Evolutionary conservation across 1,140 invertebrate species (phyloP), one percentile per base, ranked within the genome.

Genomic region (Tetragonula clypearis): DNA sequence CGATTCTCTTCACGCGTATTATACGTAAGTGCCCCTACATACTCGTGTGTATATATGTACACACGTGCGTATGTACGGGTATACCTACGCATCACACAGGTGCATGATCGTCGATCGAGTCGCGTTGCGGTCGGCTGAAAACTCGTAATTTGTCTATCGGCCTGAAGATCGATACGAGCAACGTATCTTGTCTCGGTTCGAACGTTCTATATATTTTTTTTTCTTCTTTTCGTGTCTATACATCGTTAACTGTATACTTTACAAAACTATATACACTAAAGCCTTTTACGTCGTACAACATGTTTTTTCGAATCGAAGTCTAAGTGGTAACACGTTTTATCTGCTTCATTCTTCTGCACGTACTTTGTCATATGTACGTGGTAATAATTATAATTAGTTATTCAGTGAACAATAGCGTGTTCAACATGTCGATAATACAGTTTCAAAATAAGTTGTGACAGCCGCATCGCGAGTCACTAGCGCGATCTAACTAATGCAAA

Each of bases 261-360:
- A 94, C 92, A 95, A 95, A 95, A 95, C 94, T 95, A 95, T 95
- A 93, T 95, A 95, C 94, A 94, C 93, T 94, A 93, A 94, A 95
- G 93, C 93, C 91, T 92, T 94, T 92, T 91, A 87, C 90, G 86
- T 66, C 49, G 92, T 94, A 93, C 91, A 93, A 93, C 91, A 82
- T 73, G 90, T 92, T 73, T 90, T 91, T 87, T 91, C 75, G 56
- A 72, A 23, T 71, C 30, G 30, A 35, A 35, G 81, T 86, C 86
- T 92, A 93, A 87, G 90, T 93, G 93, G 87, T 91, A 92, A 93
- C 92, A 93, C 91, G 90, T 91, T 92, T 89, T 79, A 58, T 80
- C 21, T 41, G 26, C 60, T 69, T 68, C 66, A 12, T 35, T 76
- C 12, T 30, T 74, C 53, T 69, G 55, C 26, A 58, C 55, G 21